Percentiles rank a stretch among this genome's conserved stretches.
These are phyloP conservation scores for Apostichopus californicus DNA, from an alignment of 35 echinoderm and acorn worm genomes.

Conservation along the genomic window DNA sequence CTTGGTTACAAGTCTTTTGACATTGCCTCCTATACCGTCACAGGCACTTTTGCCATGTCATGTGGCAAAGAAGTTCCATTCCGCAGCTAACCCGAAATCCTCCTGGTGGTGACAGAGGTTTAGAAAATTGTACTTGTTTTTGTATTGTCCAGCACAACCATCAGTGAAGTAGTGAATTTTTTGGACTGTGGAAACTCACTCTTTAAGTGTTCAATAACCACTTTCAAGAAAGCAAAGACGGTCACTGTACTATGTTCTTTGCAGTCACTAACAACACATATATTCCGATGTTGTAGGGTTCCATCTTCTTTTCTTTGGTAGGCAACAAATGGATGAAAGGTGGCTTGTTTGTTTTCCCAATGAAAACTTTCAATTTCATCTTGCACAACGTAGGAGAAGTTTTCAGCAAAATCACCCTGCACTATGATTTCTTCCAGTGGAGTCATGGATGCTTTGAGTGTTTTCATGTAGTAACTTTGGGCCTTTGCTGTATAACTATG, in stretches of 20 bases:
- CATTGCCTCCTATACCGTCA: conserved; percentile 66
- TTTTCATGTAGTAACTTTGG: conserved; percentile 20
- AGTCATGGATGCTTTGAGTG: conserved; percentile 15
- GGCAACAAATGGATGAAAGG: conserved; percentile 53
- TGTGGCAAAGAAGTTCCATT: conserved; percentile 64
- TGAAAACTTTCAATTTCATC: conserved; percentile 56
- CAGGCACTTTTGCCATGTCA: conserved; percentile 59
- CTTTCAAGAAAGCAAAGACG: conserved; percentile 36
- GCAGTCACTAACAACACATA: conserved; percentile 14
- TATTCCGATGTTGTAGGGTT: background rate
- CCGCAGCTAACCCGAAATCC: conserved; percentile 42
- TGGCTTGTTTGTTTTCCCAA: conserved; percentile 50
- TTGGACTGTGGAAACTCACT: background rate
- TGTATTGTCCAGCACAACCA: too few species aligned
- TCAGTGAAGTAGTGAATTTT: background rate
- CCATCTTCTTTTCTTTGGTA: conserved; percentile 8
- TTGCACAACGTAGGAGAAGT: conserved; percentile 29
- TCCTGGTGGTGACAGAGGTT: conserved; percentile 44
- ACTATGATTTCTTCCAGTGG: conserved; percentile 35
- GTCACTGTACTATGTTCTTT: conserved; percentile 1
- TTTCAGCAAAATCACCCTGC: conserved; percentile 59
- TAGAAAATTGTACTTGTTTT: background rate
- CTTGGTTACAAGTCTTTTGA: conserved; percentile 53
- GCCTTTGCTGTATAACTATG: conserved; percentile 24
- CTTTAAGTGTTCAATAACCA: background rate